These are phyloP conservation scores for Microtus richardsoni DNA, from an alignment of 2,113 vertebrate genomes.

Conservation along the genomic window DNA sequence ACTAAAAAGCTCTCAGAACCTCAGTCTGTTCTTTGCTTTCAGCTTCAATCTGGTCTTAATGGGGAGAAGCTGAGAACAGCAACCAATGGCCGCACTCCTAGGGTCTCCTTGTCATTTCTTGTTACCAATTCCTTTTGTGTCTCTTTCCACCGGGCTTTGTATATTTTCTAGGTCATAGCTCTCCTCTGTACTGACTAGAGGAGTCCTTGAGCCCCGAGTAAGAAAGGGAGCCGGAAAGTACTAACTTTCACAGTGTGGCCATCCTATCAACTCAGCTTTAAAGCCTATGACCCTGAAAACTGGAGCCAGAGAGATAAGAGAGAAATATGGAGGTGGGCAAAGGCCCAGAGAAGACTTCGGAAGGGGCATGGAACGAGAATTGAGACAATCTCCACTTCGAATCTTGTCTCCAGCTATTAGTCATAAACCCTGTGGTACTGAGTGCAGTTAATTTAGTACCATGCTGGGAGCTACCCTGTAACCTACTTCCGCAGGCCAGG, in stretches of 20 bases:
- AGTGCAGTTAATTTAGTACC: constrained; percentile 10
- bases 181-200: not conserved
- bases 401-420: constrained; percentile 19
- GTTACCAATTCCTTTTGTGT: not conserved
- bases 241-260: not conserved
- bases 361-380: constrained; percentile 9
- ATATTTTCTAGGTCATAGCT: not conserved
- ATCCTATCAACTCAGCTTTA: not conserved
- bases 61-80: not conserved
- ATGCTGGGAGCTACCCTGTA: not conserved
- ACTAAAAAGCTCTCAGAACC: not conserved
- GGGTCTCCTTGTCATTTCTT: not conserved
- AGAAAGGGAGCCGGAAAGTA: not conserved
- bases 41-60: not conserved
- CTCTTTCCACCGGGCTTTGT: not conserved
- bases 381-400: constrained; percentile 28
- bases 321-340: not conserved
- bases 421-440: constrained; percentile 32
- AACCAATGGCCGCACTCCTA: not conserved
- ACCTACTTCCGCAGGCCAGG: not conserved
- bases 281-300: not conserved
- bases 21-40: constrained; percentile 20
- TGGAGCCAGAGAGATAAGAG: not conserved
- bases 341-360: constrained; percentile 14
- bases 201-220: not conserved